Conservation (phyloP, 2,888 invertebrate species). For the Macroteleia sp. region DNA sequence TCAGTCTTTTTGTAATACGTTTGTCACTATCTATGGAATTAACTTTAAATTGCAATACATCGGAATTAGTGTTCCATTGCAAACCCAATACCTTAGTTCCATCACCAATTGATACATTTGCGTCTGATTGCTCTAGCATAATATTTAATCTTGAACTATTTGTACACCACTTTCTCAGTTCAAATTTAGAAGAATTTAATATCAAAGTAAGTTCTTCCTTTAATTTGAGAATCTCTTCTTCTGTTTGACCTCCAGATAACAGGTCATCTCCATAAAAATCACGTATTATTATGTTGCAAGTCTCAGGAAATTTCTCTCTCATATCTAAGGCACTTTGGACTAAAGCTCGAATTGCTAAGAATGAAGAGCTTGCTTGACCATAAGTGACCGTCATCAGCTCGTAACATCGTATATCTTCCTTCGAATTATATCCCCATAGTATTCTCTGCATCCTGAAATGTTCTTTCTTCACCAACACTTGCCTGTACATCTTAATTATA, state of each 20-base stretch:
- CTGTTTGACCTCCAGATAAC: constrained; percentile 26
- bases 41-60: constrained; percentile 11
- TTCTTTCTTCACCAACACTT: constrained; percentile 34
- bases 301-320: constrained; percentile 45
- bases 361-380: constrained; percentile 68
- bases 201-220: constrained; percentile 33
- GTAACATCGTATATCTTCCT: too few species aligned
- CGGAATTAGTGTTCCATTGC: constrained; percentile 40
- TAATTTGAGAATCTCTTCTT: constrained; percentile 7
- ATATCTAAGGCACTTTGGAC: constrained; percentile 62
- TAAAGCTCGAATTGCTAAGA: constrained; percentile 64
- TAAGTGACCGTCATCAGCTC: too few species aligned
- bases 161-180: neutral
- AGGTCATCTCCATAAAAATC: constrained; percentile 61
- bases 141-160: neutral
- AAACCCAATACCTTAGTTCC: constrained; percentile 28
- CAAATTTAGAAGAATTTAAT: neutral
- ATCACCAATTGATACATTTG: constrained; percentile 1
- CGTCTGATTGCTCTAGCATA: neutral
- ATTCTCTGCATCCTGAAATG: constrained; percentile 68
- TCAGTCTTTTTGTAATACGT: neutral
- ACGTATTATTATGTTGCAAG: constrained; percentile 13
- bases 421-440: constrained; percentile 65
- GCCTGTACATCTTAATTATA: constrained; percentile 73
- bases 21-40: neutral